Evolutionary conservation across 2,888 invertebrate species (phyloP), one percentile per base, ranked within the genome.

Genomic region (Drosophila limbata): DNA sequence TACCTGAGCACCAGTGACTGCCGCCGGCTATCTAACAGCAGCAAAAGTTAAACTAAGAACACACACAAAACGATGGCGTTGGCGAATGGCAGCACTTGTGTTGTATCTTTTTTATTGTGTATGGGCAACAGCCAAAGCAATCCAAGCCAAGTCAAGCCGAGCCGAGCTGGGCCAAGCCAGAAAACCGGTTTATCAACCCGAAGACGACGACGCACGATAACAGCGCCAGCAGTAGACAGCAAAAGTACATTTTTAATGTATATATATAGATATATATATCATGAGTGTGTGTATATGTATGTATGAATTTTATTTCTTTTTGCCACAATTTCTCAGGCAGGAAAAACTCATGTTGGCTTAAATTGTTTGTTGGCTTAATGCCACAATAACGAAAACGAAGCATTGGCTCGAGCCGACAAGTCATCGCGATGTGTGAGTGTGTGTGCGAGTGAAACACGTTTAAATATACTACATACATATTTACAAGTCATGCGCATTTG

Each of bases 321-420:
- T 77, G 88, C 86, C 84, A 88, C 81, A 78, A 83, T 78, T 84
- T 84, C 62, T 73, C 68, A 83, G 72, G 75, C 85, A 77, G 88
- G 81, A 86, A 85, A 88, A 85, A 81, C 75, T 77, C 75, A 74
- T 79, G 81, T 74, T 88, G 87, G 81, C 79, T 88, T 84, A 86
- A 86, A 88, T 88, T 86, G 88, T 88, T 88, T 84, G 85, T 81
- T 84, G 84, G 89, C 83, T 83, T 79, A 83, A 84, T 83, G 83
- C 83, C 83, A 83, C 78, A 82, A 81, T 80, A 81, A 77, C 77
- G 74, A 78, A 78, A 73, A 76, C 82, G 79, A 76, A 64, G 75
- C 75, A 73, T 61, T 74, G 79, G 78, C 79, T 82, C 73, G 70
- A 77, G 79, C 70, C 76, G 75, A 64, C 82, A 63, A 67, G 45